Base-by-base conservation (phyloP, 2,888 invertebrate genomes). In the Pammene fasciana region DNA sequence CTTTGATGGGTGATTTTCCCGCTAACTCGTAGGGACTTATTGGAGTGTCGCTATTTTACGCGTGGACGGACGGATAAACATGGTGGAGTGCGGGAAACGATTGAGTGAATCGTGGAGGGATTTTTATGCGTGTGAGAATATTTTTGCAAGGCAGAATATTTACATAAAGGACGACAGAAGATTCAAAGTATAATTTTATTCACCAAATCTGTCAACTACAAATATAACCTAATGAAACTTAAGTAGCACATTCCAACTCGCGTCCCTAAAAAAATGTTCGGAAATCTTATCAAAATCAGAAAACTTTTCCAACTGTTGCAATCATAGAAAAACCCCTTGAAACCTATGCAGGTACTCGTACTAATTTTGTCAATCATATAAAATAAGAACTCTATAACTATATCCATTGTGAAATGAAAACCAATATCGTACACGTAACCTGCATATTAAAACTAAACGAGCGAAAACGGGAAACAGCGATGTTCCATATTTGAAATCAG, bases 381-480 rank as follows among this genome's bases (percentile, higher is more conserved):
- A 50, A 46, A 60, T 41, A 46, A 48, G 70, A 60, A 70, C 57
- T 65, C 46, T 26, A 26, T 26, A 26, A 18, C 82, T 77, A 77
- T 82, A 82, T 81, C 87, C 86, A 91, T 91, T 91, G 90, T 92
- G 90, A 90, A 89, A 90, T 92, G 90, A 90, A 89, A 90, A 89
- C 82, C 86, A 84, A 89, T 88, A 87, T 83, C 86, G 83, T 71
- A 66, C 55, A 87, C 90, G 89, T 88, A 90, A 84, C 87, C 87
- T 88, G 92, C 91, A 91, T 92, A 91, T 88, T 92, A 92, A 91
- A 88, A 66, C 66, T 68, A 66, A 65, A 59, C 62, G 62, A 70
- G 64, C 90, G 89, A 92, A 91, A 90, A 89, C 89, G 91, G 91
- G 92, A 91, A 91, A 92, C 91, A 91, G 90, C 90, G 74, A 77